A percentile compares a stretch with the other conserved stretches of the same genome.
These are phyloP conservation scores for Martes flavigula DNA, from an alignment of 2,797 vertebrate species.

Conservation along the genomic window DNA sequence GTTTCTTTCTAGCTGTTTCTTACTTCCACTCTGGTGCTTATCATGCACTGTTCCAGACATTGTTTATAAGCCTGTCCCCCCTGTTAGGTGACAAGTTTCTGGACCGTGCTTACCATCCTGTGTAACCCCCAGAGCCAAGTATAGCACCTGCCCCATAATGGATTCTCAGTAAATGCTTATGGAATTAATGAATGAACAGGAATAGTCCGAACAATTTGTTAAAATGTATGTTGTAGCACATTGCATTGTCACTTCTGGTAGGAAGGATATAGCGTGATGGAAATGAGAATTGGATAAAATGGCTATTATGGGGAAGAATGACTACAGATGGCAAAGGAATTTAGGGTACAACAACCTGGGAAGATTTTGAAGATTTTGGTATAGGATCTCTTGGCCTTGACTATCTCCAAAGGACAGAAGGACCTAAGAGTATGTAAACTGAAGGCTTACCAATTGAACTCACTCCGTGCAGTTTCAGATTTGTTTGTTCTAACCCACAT, in stretches of 20 bases:
- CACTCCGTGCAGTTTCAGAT: background rate
- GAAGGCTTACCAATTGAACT: background rate
- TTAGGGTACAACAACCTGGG: background rate
- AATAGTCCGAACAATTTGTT: background rate
- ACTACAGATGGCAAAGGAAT: background rate
- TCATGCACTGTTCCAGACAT: background rate
- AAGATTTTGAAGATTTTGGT: slow-evolving; percentile 27
- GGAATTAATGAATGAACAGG: background rate
- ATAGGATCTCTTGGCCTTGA: background rate
- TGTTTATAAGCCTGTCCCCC: background rate
- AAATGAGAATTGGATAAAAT: background rate
- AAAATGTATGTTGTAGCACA: background rate
- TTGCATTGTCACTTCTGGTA: background rate
- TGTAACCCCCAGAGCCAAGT: background rate
- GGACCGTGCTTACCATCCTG: background rate
- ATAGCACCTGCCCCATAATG: background rate
- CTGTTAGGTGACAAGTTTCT: background rate
- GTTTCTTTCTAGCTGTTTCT: background rate
- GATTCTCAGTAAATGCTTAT: background rate
- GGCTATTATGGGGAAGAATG: background rate
- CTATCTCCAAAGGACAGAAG: background rate
- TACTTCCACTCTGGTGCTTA: background rate
- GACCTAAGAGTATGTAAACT: background rate
- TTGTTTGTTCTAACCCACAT: background rate
- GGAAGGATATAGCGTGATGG: background rate